A percentile compares a stretch with the other conserved stretches of the same genome.
Evolutionary conservation across 1,140 invertebrate species (phyloP).

Genomic region (Druon quercuslanigerum): DNA sequence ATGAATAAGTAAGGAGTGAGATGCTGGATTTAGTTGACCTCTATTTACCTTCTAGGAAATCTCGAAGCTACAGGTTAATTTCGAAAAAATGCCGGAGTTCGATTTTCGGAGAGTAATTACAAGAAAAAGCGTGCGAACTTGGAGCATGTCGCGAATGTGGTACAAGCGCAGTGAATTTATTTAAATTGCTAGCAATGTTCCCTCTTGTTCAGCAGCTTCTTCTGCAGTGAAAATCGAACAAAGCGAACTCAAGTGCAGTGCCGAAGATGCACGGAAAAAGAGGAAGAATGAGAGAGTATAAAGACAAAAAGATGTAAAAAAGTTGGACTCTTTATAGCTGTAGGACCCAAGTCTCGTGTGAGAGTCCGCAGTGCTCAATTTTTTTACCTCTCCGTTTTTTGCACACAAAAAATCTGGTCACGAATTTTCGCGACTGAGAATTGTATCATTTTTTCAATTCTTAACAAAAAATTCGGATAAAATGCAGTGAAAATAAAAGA

Average conservation of each 20-base stretch:
- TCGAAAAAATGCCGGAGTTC: not conserved
- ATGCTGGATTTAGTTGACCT: no score
- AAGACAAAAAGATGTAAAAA: conserved; percentile 28
- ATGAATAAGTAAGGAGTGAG: no score
- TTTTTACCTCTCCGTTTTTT: not conserved
- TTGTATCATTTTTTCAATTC: not conserved
- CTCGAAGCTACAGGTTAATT: conserved; percentile 9
- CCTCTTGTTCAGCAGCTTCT: conserved; percentile 74
- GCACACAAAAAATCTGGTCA: not conserved
- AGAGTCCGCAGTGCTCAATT: conserved; percentile 15
- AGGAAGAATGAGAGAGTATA: conserved; percentile 44
- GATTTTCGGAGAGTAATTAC: conserved; percentile 41
- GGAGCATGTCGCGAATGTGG: conserved; percentile 28
- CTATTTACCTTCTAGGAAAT: not conserved
- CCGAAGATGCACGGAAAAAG: conserved; percentile 40
- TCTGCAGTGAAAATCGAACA: conserved; percentile 68
- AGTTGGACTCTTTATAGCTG: conserved; percentile 2
- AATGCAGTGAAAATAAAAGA: not conserved
- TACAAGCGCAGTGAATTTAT: conserved; percentile 69
- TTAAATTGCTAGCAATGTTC: conserved; percentile 75
- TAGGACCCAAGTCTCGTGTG: conserved; percentile 19
- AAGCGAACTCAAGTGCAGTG: conserved; percentile 56
- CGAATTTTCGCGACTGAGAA: not conserved
- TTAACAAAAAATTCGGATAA: not conserved
- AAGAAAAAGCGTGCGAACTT: conserved; percentile 50